These are phyloP conservation scores for Nettapus auritus DNA, from an alignment of 2,113 vertebrate genomes.

Conservation along the genomic window DNA sequence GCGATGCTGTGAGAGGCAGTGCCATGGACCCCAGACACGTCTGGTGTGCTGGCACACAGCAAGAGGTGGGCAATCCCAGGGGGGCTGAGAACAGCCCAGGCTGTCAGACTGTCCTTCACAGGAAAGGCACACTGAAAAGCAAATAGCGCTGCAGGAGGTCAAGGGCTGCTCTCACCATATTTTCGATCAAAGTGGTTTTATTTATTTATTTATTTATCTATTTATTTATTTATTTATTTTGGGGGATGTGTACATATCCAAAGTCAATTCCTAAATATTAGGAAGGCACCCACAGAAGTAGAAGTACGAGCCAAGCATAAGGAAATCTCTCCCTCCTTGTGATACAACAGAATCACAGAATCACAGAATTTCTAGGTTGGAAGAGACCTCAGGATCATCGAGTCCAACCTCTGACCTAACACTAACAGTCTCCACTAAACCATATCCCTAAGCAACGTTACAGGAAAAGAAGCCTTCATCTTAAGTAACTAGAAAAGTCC, in stretches of 20 bases:
- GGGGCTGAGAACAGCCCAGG: background rate
- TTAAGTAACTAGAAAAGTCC: background rate
- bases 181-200: background rate
- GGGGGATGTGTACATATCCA: background rate
- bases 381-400: too few relatives aligned
- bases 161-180: background rate
- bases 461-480: background rate
- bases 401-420: too few relatives aligned
- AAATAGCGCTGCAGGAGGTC: background rate
- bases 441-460: too few relatives aligned
- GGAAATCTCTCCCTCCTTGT: background rate
- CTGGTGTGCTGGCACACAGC: background rate
- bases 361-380: too few relatives aligned
- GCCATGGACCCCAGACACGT: background rate
- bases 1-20: fast-evolving
- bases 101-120: background rate
- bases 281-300: background rate
- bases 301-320: background rate
- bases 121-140: background rate
- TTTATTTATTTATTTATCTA: too few relatives aligned
- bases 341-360: too few relatives aligned
- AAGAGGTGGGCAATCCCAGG: background rate
- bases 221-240: background rate
- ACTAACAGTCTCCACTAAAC: too few relatives aligned
- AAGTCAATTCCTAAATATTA: background rate